Conservation (phyloP, 2,113 vertebrate species). For the Telmatochromis sp. region DNA sequence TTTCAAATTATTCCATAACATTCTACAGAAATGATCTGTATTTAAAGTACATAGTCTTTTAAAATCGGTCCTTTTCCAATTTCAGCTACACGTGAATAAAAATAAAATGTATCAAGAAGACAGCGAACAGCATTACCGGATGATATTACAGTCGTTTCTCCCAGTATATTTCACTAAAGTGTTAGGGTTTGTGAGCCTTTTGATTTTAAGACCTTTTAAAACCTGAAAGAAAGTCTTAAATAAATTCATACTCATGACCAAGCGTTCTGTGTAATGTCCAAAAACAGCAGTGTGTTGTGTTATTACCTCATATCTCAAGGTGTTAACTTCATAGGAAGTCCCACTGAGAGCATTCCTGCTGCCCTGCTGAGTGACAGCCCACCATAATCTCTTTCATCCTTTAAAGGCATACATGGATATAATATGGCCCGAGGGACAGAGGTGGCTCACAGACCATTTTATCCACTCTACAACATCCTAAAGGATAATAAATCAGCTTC, state of each 20-base stretch:
- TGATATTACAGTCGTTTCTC: background rate
- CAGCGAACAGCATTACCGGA: accelerated
- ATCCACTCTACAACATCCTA: background rate
- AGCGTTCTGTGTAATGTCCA: background rate
- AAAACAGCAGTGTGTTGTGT: background rate
- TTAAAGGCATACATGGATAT: background rate
- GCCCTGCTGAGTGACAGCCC: background rate
- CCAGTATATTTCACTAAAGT: accelerated
- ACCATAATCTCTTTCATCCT: background rate
- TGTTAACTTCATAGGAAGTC: background rate
- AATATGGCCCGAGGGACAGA: background rate
- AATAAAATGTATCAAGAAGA: background rate
- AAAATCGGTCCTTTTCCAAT: background rate
- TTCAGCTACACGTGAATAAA: accelerated
- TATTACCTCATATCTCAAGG: background rate
- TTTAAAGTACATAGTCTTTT: background rate
- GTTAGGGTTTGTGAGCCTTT: background rate
- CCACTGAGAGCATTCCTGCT: background rate
- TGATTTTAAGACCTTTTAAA: background rate
- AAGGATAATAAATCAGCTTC: background rate
- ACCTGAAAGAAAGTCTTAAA: background rate
- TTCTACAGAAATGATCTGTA: background rate
- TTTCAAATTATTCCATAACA: background rate
- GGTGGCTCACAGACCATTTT: background rate
- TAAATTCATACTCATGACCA: background rate